Evolutionary conservation across 2,888 invertebrate genomes (phyloP), one percentile per base, ranked within the genome.

Genomic region (Strigamia maritima): DNA sequence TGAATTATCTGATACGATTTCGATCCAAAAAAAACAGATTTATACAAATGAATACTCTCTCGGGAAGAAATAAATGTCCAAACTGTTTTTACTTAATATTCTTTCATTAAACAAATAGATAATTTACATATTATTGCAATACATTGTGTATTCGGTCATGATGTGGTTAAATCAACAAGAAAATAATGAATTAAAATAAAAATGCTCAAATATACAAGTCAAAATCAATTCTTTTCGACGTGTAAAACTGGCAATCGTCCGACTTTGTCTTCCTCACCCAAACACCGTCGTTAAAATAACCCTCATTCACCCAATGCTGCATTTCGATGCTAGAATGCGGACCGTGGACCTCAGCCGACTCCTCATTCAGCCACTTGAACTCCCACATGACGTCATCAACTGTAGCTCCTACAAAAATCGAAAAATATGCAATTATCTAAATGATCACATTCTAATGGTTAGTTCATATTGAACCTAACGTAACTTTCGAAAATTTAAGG

Each of bases 141-240:
- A 31, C 31, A n/a, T n/a, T n/a, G 40, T 14, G 49, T 10, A n/a
- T 49, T 49, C 14, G 8, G n/a, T n/a, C 49, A n/a, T 49, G 22
- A 70, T 70, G 22, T 14, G 3, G 14, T 26, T n/a, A n/a, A n/a
- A n/a, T n/a, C n/a, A n/a, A 14, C 2, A 7, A 22, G 22, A 19
- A 70, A 22, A 70, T 8, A 70, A 70, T 28, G 12, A 26, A 75
- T 26, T 6, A 75, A 75, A 75, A 28, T 19, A 16, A 26, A 35
- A 16, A 7, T 79, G n/a, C n/a, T 82, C 89, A 94, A 85, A 93
- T 88, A 86, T 97, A 97, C 81, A 97, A 88, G 85, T 97, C 97
- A 89, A 97, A 97, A 86, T 97, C 97, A 83, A 97, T 93, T 85
- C 97, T 89, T 83, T 91, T 92, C 1, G 95, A 94, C 77, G 90